Base-by-base conservation (phyloP, 1,140 invertebrate genomes). In the Leguminivora glycinivorella region DNA sequence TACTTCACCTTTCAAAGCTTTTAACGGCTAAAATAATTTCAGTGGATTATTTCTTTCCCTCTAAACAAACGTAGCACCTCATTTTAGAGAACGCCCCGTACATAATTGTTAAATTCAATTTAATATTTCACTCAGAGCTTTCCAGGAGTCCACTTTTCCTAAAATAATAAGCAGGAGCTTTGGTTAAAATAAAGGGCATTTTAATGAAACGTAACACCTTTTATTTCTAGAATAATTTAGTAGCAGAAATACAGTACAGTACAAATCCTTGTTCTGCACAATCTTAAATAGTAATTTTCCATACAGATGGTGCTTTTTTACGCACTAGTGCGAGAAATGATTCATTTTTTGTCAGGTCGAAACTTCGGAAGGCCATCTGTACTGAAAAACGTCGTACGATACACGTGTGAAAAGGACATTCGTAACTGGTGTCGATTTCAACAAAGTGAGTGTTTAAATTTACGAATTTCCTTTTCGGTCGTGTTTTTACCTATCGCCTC, bases 61-160 rank as follows among this genome's bases (percentile, higher is more conserved):
- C 40, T 17, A 17, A 9, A 9, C 10, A 24, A 29, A 29, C 25
- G n/a, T 12, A 58, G 56, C 29, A 25, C 9, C 56, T 14, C 4
- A 25, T 10, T 56, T 56, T 24, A 22, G 0, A 31, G 12, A 17
- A 34, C 14, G 12, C 58, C 19, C 58, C 26, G 0, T 24, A 29
- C 19, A 17, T 29, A 63, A 63, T 58, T 63, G n/a, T 63, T 17
- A 63, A 63, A 63, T 63, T 63, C 14, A 63, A 63, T 63, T 63
- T 63, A 29, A 29, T 29, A 63, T 29, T 17, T 63, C 25, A 31
- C 58, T 17, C 24, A 1, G 25, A 63, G 58, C 25, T 4, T 26
- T 60, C n/a, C 58, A 17, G 31, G 31, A 31, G 25, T 17, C 25
- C 26, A 34, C 58, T 63, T 63, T 9, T 26, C 25, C 56, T 60